phyloP scores from a whole-genome alignment of 1,140 invertebrate species.

The fruit fly (Drosophila melanogaster) region DNA sequence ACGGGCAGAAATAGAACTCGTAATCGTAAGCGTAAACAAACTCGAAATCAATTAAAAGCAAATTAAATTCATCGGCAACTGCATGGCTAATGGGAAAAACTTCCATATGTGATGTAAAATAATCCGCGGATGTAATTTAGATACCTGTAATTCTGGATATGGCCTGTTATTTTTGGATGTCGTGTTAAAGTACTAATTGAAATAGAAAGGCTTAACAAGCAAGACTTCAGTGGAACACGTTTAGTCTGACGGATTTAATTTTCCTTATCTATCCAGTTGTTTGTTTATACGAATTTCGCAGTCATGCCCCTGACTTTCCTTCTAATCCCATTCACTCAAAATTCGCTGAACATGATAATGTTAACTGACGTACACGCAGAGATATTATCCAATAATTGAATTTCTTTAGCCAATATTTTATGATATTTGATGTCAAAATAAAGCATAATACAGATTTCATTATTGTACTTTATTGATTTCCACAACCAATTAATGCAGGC shows the following conservation, averaged over 20 bases:
- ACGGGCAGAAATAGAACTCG: slow-evolving; percentile 57
- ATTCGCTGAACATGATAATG: not conserved
- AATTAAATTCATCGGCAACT: slow-evolving; percentile 26
- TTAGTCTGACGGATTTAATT: not conserved
- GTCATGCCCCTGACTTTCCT: not conserved
- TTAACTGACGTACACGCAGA: not conserved
- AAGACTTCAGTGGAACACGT: too few species aligned
- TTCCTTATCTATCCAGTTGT: not conserved
- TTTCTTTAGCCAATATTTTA: not conserved
- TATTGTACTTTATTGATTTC: not conserved
- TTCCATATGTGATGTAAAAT: slow-evolving; percentile 8
- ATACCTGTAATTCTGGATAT: not conserved
- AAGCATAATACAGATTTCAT: too few species aligned
- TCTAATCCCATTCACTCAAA: not conserved
- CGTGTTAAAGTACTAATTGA: not conserved
- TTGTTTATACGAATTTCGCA: not conserved
- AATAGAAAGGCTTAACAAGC: not conserved
- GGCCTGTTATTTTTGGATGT: not conserved
- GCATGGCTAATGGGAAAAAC: slow-evolving; percentile 1
- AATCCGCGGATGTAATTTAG: slow-evolving; percentile 5
- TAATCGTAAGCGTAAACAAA: slow-evolving; percentile 47
- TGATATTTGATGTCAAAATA: not conserved
- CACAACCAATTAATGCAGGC: slow-evolving; percentile 46
- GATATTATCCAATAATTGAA: not conserved
- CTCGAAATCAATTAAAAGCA: slow-evolving; percentile 45